Evolutionary conservation across 2,113 vertebrate genomes (phyloP), one percentile per base, ranked within the genome.

Genomic region (Takifugu flavidus): DNA sequence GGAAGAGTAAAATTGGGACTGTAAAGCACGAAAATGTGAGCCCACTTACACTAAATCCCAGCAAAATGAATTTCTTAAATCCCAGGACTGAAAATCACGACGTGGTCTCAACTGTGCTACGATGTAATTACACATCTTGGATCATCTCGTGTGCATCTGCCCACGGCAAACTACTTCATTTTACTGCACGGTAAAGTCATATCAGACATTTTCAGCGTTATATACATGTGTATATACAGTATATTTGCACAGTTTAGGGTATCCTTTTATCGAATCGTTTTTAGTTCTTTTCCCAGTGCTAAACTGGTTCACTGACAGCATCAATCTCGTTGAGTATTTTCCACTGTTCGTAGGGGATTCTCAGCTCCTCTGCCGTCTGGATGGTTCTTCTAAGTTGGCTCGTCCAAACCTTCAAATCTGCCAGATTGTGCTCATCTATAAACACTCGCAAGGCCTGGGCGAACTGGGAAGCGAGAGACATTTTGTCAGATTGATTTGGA

Each of bases 311-410:
- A 90, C 96, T 93, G 76, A 99, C 96, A 49, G 96, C 95, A 74
- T 98, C 95, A 0, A 99, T 96, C 84, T 99, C 96, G 0, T 98
- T 98, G 73, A 99, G 92, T 56, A 98, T 98, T 85, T 99, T 99
- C 96, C 96, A 98, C 87, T 99, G 96, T 73, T 99, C 96, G 0
- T 99, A 99, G 0, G 95, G 93, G 27, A 96, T 93, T 0, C 92
- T 91, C 14, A 99, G 86, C 51, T 90, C 93, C 81, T 99, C 96
- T 0, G 96, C 96, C 0, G 96, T 99, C 90, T 98, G 96, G 86
- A 99, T 98, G 0, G 96, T 98, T 74, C 95, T 93, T 39, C 95
- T 94, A 87, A 99, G 86, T 70, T 99, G 96, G 83, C 96, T 99
- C 0, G 96, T 98, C 96, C 96, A 99, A 62, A 99, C 95, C 84